A percentile compares a stretch with the other conserved stretches of the same genome.
Conservation (phyloP, 1,140 invertebrate genomes). For the Melanaphis sacchari region DNA sequence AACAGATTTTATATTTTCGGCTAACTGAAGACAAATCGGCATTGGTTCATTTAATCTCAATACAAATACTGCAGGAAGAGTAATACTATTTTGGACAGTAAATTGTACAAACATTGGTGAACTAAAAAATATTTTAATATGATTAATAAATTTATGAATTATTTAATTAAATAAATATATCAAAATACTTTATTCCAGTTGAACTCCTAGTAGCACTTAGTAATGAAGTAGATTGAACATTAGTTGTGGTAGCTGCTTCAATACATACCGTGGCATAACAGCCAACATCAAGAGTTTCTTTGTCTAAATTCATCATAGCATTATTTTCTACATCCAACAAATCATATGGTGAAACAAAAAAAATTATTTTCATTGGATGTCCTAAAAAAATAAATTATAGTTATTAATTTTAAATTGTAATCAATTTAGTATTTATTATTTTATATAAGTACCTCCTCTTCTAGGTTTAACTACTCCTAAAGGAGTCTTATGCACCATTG, state of each 20-base stretch:
- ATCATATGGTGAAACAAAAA: constrained; percentile 95
- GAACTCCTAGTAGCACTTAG: constrained; percentile 77
- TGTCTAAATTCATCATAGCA: constrained; percentile 76
- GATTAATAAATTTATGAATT: not conserved
- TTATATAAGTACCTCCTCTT: constrained; percentile 70
- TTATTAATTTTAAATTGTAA: not conserved
- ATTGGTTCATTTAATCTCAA: constrained; percentile 85
- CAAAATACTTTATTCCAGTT: constrained; percentile 76
- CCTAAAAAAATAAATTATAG: constrained; percentile 65
- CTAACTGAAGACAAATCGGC: constrained; percentile 74
- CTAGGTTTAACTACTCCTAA: constrained; percentile 82
- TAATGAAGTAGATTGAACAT: constrained; percentile 82
- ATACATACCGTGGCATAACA: constrained; percentile 88
- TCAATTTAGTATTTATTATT: not conserved
- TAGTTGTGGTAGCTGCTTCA: constrained; percentile 86
- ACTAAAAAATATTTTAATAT: not conserved
- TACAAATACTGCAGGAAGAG: constrained; percentile 87
- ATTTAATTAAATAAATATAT: not conserved
- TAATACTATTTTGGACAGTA: constrained; percentile 51
- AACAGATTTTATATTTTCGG: constrained; percentile 71
- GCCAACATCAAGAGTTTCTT: constrained; percentile 78
- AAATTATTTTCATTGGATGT: constrained; percentile 91
- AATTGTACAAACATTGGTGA: constrained; percentile 39
- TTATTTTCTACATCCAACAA: constrained; percentile 79
- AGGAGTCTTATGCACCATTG: constrained; percentile 87